A percentile compares a stretch with the other conserved stretches of the same genome.
phyloP scores from a whole-genome alignment of 2,113 vertebrate species.

The Crotophaga sulcirostris region DNA sequence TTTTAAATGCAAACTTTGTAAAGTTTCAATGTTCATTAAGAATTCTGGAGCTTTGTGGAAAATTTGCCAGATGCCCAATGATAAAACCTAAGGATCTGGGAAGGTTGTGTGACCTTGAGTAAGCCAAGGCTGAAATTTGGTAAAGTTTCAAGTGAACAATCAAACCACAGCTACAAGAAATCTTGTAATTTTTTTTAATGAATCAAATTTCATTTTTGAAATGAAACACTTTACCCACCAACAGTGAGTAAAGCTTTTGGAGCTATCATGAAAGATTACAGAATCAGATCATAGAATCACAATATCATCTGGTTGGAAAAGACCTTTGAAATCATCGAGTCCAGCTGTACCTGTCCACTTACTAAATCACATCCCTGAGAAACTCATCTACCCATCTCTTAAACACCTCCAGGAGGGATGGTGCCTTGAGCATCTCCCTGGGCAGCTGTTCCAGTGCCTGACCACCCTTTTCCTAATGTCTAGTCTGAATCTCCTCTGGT shows the following conservation, averaged over 20 bases:
- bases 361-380: no score
- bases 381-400: no score
- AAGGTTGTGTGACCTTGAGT: background rate
- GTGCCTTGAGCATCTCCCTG: no score
- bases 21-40: background rate
- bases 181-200: background rate
- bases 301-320: no score
- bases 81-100: slow-evolving; percentile 9
- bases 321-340: no score
- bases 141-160: background rate
- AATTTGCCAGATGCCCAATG: background rate
- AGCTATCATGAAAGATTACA: background rate
- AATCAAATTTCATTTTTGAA: background rate
- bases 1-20: background rate
- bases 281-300: no score
- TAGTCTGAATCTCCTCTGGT: no score
- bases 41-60: background rate
- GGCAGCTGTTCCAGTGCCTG: no score
- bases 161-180: background rate
- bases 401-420: no score
- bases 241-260: background rate
- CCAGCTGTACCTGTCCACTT: no score
- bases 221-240: background rate
- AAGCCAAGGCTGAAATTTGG: background rate
- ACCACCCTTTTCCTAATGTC: no score